Base-by-base conservation (phyloP, 2,888 invertebrate genomes). In the Melieria picta region DNA sequence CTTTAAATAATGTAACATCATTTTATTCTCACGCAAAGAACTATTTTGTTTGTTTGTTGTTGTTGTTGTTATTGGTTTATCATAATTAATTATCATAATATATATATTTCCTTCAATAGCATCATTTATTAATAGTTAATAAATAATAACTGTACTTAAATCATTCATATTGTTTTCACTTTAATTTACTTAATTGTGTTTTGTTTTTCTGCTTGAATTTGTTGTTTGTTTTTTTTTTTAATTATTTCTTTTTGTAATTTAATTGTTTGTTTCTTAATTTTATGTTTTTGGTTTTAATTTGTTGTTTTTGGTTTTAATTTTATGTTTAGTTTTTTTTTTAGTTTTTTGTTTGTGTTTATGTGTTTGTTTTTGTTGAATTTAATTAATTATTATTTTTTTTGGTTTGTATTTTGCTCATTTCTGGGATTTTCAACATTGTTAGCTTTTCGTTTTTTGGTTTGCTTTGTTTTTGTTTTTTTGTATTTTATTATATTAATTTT, bases 21-120 rank as follows among this genome's bases (percentile, higher is more conserved):
- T 84, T 84, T 86, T 83, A 84, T 83, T 85, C 83, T 85, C 83
- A 86, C 86, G 86, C 87, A 86, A 87, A 86, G 86, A 87, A 86
- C 87, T 85, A 85, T 85, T 80, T 80, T 77, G 77, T 78, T 79
- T 78, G 79, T 77, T 80, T 80, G 76, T 76, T 30, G 30, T 30
- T 30, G 43, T 11, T 58, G 75, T 75, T 77, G 74, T 76, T 76
- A 77, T 77, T 77, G 50, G 73, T 65, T 68, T 73, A 73, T 61
- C 46, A 72, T 72, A 69, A 65, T 58, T 70, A 55, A 63, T 65
- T 45, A 69, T 69, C 61, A 46, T 55, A 62, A 56, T 47, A 43
- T 69, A 79, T 77, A 75, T 78, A 79, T 82, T 78, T 77, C 78
- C 76, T 78, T 65, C 66, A 45, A 47, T 76, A 74, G 65, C 72